Evolutionary conservation across 2,113 vertebrate species (phyloP).

Genomic region (Lates calcarifer): DNA sequence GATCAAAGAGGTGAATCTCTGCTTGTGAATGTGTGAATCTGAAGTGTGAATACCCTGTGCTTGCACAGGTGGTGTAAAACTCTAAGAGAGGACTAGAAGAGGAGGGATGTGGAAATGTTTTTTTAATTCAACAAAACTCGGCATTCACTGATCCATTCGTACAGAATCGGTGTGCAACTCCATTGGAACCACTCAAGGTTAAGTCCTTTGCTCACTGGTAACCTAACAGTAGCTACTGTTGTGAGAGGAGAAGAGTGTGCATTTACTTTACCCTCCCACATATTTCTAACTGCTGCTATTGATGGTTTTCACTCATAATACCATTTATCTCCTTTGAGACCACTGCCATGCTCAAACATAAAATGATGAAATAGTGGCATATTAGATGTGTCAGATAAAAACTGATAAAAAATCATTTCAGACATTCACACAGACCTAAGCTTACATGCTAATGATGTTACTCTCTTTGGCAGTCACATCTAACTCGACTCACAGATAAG

Average conservation of each 20-base stretch:
- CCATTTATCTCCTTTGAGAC: neutral
- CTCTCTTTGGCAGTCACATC: neutral
- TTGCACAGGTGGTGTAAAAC: conserved; percentile 12
- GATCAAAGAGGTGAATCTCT: conserved; percentile 16
- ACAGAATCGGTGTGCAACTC: conserved; percentile 16
- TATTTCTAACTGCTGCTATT: conserved; percentile 16
- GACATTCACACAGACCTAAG: neutral
- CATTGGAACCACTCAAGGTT: conserved; percentile 32
- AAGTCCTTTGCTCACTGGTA: conserved; percentile 43
- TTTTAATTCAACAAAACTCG: conserved; percentile 32
- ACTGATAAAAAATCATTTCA: neutral
- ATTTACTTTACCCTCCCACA: too few relatives aligned
- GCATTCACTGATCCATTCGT: conserved; percentile 5
- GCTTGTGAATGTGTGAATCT: neutral
- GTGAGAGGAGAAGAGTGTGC: too few relatives aligned
- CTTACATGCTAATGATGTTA: neutral
- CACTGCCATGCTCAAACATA: neutral
- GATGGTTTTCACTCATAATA: conserved; percentile 5
- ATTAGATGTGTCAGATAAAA: neutral
- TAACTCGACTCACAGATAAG: conserved; percentile 2
- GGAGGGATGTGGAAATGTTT: neutral
- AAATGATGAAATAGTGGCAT: neutral
- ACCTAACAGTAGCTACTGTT: conserved; percentile 16
- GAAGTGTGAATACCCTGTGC: conserved; percentile 1
- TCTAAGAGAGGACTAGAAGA: neutral